Evolutionary conservation across 2,888 invertebrate species (phyloP).

Genomic region (Cephalotes varians): DNA sequence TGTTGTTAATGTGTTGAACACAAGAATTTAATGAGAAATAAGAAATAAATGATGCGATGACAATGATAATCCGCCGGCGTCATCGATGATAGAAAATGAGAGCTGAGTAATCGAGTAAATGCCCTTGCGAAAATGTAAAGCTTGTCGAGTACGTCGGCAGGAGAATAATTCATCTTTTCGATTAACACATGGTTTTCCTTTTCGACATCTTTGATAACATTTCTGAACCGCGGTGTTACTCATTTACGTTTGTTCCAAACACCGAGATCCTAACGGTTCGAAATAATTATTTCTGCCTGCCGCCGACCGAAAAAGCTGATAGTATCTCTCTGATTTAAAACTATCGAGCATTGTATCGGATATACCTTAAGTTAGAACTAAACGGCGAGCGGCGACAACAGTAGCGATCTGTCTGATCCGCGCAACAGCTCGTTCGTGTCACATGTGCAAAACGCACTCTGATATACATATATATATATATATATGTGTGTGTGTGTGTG

Average conservation of each 20-base stretch:
- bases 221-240: not conserved
- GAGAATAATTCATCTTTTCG: conserved; percentile 30
- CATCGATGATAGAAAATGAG: conserved; percentile 65
- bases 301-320: conserved; percentile 47
- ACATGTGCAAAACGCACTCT: conserved; percentile 39
- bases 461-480: conserved; percentile 60
- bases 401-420: conserved; percentile 23
- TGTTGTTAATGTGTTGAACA: not conserved
- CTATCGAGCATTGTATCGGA: conserved; percentile 39
- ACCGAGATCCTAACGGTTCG: conserved; percentile 4
- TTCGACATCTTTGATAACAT: not conserved
- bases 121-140: conserved; percentile 66
- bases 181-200: not conserved
- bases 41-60: conserved; percentile 15
- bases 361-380: conserved; percentile 38
- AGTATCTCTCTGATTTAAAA: conserved; percentile 23
- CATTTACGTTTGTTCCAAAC: not conserved
- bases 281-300: conserved; percentile 28
- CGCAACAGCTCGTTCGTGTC: conserved; percentile 51
- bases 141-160: conserved; percentile 60
- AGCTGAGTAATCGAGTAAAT: conserved; percentile 62
- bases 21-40: not conserved
- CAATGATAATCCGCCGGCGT: conserved; percentile 71
- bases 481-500: conserved; percentile 23
- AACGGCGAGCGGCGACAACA: conserved; percentile 24